Evolutionary conservation across 2,888 invertebrate species (phyloP).

Genomic region (Epistrophe eligans): DNA sequence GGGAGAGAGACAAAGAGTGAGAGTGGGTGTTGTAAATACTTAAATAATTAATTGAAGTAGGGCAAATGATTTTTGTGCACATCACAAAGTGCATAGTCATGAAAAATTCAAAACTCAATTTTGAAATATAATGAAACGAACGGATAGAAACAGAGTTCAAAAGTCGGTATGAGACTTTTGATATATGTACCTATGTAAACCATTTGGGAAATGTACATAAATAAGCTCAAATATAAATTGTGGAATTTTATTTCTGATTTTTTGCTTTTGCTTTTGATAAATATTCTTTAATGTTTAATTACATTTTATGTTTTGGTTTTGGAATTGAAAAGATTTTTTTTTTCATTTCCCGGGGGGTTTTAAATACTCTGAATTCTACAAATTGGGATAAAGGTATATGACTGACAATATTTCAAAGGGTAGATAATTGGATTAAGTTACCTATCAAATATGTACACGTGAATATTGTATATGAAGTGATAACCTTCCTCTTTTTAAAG

Average conservation of each 20-base stretch:
- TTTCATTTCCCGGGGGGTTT: background rate
- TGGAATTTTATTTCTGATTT: background rate
- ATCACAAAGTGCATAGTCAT: slow-evolving; percentile 52
- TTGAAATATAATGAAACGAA: slow-evolving; percentile 35
- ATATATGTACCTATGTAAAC: background rate
- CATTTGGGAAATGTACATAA: slow-evolving; percentile 13
- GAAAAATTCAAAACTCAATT: slow-evolving; percentile 66
- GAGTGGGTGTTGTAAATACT: slow-evolving; percentile 39
- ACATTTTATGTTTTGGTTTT: background rate
- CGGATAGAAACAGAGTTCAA: background rate
- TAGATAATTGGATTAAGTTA: too few relatives aligned
- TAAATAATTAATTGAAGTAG: slow-evolving; percentile 66
- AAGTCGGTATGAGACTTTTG: background rate
- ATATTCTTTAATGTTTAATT: background rate
- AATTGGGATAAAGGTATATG: too few relatives aligned
- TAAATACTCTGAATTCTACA: background rate
- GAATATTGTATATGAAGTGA: too few relatives aligned
- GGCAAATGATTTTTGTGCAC: slow-evolving; percentile 50
- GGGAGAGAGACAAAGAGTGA: too few relatives aligned
- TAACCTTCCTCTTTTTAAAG: too few relatives aligned
- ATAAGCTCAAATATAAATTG: slow-evolving; percentile 15
- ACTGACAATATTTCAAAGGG: background rate
- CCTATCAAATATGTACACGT: too few relatives aligned
- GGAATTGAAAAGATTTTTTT: background rate
- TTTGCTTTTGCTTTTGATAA: background rate